These are phyloP conservation scores for Hirundichthys speculiger DNA, from an alignment of 2,113 vertebrate genomes.

Conservation along the genomic window DNA sequence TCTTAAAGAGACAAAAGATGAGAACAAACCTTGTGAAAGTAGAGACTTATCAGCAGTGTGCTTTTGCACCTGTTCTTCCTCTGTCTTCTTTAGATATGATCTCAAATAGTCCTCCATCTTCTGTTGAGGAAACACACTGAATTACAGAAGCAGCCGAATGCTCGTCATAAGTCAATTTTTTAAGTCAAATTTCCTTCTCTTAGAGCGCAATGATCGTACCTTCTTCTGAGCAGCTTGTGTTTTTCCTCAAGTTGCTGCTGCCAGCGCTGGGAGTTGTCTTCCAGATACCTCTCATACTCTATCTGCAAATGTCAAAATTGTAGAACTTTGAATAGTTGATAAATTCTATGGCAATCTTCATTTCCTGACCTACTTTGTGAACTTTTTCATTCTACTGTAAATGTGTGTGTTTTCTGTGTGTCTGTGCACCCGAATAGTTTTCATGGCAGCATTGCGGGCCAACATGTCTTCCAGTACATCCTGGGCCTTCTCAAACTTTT, in stretches of 20 bases:
- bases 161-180: not conserved
- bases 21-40: slow-evolving; percentile 42
- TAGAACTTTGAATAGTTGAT: not conserved
- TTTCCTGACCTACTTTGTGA: not conserved
- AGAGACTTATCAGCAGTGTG: slow-evolving; percentile 19
- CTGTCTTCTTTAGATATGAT: slow-evolving; percentile 27
- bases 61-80: slow-evolving; percentile 21
- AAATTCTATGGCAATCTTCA: not conserved
- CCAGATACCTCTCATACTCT: slow-evolving; percentile 74
- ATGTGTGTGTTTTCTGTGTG: not conserved
- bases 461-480: slow-evolving; percentile 70
- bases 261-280: slow-evolving; percentile 64
- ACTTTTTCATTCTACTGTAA: not conserved
- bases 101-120: slow-evolving; percentile 50
- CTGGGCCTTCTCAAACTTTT: slow-evolving; percentile 79
- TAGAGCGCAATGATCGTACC: slow-evolving; percentile 28
- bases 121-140: slow-evolving; percentile 41
- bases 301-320: slow-evolving; percentile 55
- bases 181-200: no score
- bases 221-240: slow-evolving; percentile 50
- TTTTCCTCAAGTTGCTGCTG: slow-evolving; percentile 65
- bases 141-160: no score
- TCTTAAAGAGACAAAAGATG: no score
- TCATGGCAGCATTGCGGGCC: slow-evolving; percentile 71
- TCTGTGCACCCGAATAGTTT: slow-evolving; percentile 68